Conservation (phyloP, 2,888 invertebrate species). For the Monoplex corrugatus region DNA sequence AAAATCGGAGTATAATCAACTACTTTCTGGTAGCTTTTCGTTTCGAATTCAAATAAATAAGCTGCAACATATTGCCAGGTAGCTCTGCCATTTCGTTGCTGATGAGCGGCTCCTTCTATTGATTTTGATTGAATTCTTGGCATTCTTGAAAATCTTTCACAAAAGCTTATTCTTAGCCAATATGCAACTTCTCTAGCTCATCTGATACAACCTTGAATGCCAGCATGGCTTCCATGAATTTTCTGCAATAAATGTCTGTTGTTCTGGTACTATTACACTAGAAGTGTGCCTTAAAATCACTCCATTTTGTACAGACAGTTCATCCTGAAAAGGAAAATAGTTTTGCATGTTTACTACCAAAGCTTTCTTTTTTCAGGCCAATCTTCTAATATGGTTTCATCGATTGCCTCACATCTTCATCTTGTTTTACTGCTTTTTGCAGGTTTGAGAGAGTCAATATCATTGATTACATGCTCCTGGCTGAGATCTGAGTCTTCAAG, state of each 20-base stretch:
- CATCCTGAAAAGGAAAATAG: conserved; percentile 26
- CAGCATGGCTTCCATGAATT: conserved; percentile 25
- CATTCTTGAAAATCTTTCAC: conserved; percentile 5
- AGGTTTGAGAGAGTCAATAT: not conserved
- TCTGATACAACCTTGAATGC: conserved; percentile 22
- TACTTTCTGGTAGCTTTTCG: not conserved
- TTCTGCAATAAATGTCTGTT: not conserved
- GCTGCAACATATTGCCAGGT: conserved; percentile 23
- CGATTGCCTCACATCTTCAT: not conserved
- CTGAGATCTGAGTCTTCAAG: not conserved
- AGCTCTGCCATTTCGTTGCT: conserved; percentile 27
- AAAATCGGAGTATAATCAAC: conserved; percentile 34
- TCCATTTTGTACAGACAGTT: conserved; percentile 17
- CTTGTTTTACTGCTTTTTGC: not conserved
- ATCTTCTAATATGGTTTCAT: not conserved
- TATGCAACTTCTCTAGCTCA: conserved; percentile 6
- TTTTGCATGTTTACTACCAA: not conserved
- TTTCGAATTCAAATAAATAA: not conserved
- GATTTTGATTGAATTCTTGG: not conserved
- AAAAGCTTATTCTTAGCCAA: conserved; percentile 33
- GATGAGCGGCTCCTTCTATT: conserved; percentile 20
- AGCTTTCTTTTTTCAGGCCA: not conserved
- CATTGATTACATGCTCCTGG: not conserved
- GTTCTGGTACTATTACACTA: not conserved
- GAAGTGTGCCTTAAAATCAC: conserved; percentile 28